phyloP scores from a whole-genome alignment of 2,888 invertebrate genomes.

The Cephus sareptanus region DNA sequence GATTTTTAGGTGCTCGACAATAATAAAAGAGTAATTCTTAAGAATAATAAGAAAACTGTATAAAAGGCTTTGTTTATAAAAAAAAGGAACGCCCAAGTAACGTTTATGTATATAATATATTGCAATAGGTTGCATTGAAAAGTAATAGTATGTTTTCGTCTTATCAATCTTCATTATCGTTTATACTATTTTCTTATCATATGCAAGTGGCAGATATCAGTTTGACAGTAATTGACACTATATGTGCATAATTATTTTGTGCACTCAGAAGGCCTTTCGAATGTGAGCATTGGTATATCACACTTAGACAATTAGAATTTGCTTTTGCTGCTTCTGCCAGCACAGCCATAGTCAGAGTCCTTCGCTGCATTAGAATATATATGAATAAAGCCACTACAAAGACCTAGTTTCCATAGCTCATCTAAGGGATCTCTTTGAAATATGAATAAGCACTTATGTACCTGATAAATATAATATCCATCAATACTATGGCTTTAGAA shows the following conservation, averaged over 20 bases:
- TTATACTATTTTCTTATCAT: not conserved
- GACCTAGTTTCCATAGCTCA: not conserved
- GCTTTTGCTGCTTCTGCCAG: constrained; percentile 36
- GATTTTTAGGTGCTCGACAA: not conserved
- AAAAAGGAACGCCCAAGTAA: not conserved
- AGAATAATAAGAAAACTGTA: not conserved
- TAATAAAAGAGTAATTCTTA: not conserved
- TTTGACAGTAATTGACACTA: constrained; percentile 42
- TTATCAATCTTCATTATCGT: not conserved
- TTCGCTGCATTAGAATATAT: not conserved
- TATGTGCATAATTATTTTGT: constrained; percentile 54
- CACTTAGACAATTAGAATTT: constrained; percentile 51
- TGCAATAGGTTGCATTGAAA: not conserved
- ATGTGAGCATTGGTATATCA: constrained; percentile 60
- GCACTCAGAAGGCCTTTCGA: constrained; percentile 60
- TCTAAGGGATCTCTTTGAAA: not conserved
- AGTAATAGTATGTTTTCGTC: not conserved
- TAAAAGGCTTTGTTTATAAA: not conserved
- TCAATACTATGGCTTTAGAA: not conserved
- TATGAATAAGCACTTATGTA: not conserved
- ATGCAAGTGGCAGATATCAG: constrained; percentile 50
- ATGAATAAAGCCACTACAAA: not conserved
- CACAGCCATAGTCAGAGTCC: constrained; percentile 15
- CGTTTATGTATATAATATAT: not conserved
- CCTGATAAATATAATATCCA: not conserved